Percentiles rank a stretch among this genome's conserved stretches.
Evolutionary conservation across 2,797 vertebrate genomes (phyloP).

Genomic region (Cetoscarus ocellatus): DNA sequence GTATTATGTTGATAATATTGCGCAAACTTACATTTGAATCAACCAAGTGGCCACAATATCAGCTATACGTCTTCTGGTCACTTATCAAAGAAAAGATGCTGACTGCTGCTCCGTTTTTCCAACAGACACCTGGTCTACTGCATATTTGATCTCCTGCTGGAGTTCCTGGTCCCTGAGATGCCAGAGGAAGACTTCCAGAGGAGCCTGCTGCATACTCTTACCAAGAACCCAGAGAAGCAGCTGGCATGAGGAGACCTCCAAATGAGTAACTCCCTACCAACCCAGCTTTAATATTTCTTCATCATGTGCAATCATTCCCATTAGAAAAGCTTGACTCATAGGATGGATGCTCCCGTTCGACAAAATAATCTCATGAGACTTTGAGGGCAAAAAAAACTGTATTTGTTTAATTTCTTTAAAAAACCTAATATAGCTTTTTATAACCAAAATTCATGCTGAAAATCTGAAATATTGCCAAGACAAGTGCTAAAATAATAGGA

Average conservation of each 20-base stretch:
- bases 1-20: too few relatives aligned
- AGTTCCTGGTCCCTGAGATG: slow-evolving; percentile 89
- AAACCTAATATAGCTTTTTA: too few relatives aligned
- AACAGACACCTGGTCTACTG: slow-evolving; percentile 93
- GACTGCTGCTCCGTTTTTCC: slow-evolving; percentile 34
- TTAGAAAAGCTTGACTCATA: background rate
- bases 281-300: background rate
- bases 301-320: background rate
- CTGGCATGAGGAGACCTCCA: slow-evolving; percentile 47
- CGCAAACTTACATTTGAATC: background rate
- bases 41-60: background rate
- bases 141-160: slow-evolving; percentile 91
- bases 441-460: too few relatives aligned
- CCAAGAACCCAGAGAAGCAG: slow-evolving; percentile 70
- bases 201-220: slow-evolving; percentile 77
- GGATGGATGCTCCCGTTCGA: background rate
- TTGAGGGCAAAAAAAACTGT: too few relatives aligned
- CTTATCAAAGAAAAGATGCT: too few relatives aligned
- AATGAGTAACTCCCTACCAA: background rate
- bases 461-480: too few relatives aligned
- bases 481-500: too few relatives aligned
- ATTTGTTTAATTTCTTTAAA: too few relatives aligned
- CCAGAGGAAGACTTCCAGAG: slow-evolving; percentile 82
- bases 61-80: too few relatives aligned
- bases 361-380: background rate